phyloP scores from a whole-genome alignment of 2,888 invertebrate species.

The Mimumesa dahlbomi region DNA sequence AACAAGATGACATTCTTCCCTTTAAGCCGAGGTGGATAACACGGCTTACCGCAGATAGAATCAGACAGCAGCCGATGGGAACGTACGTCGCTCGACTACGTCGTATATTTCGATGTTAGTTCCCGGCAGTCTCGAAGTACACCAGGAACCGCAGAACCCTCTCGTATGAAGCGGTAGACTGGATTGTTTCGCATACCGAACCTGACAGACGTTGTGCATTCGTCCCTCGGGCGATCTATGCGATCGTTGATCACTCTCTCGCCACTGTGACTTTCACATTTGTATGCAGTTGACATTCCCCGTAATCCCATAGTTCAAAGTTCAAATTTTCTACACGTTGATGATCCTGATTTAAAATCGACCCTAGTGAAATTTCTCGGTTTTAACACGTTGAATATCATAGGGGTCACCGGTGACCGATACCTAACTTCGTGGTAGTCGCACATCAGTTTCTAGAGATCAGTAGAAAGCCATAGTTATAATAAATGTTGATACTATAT shows the following conservation, averaged over 20 bases:
- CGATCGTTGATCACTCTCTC: conserved; percentile 55
- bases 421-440: no score
- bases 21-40: conserved; percentile 55
- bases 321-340: no score
- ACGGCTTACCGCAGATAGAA: conserved; percentile 49
- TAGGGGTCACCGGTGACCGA: no score
- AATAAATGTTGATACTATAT: no score
- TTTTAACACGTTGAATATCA: no score
- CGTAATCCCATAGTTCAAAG: no score
- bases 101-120: conserved; percentile 57
- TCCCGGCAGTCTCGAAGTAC: conserved; percentile 56
- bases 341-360: no score
- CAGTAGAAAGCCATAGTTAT: no score
- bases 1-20: conserved; percentile 41
- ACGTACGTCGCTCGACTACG: conserved; percentile 21
- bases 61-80: conserved; percentile 46
- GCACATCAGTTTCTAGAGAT: no score
- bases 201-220: conserved; percentile 45
- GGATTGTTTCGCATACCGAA: conserved; percentile 67
- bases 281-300: no score
- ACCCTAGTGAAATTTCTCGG: no score
- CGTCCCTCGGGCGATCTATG: conserved; percentile 51
- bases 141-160: conserved; percentile 68
- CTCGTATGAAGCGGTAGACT: conserved; percentile 61
- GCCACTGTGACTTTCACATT: no score